phyloP scores from a whole-genome alignment of 53 echinoderm and acorn worm species.

The Actinopyga echinites region DNA sequence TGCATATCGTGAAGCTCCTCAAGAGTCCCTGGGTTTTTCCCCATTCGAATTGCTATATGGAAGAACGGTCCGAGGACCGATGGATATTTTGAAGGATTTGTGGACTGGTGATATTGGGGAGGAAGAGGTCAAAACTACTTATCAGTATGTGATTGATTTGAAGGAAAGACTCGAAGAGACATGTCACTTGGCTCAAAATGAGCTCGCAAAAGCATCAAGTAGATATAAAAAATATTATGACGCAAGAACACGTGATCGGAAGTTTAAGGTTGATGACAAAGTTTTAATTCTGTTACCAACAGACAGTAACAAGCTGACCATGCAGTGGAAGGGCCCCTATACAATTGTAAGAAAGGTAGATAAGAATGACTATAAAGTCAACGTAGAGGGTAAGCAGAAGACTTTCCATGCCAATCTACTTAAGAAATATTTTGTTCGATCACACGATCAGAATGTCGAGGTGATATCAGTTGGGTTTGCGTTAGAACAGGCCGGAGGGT shows the following conservation, averaged over 20 bases:
- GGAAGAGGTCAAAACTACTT: slow-evolving; percentile 9
- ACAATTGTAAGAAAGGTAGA: slow-evolving; percentile 14
- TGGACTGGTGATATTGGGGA: slow-evolving; percentile 19
- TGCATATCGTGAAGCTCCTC: not conserved
- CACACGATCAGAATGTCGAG: not conserved
- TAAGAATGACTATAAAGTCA: slow-evolving; percentile 26
- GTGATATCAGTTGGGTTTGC: not conserved
- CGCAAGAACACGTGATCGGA: not conserved
- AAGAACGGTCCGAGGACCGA: slow-evolving; percentile 18
- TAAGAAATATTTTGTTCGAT: slow-evolving; percentile 25
- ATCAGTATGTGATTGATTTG: slow-evolving; percentile 47
- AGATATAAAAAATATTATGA: slow-evolving; percentile 49
- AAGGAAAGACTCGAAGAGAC: slow-evolving; percentile 34
- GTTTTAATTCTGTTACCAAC: slow-evolving; percentile 40
- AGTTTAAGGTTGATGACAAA: slow-evolving; percentile 26
- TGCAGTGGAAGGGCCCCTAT: slow-evolving; percentile 62
- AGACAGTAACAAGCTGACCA: slow-evolving; percentile 40
- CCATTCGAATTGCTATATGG: slow-evolving; percentile 55
- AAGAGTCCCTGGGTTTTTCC: not conserved
- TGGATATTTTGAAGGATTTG: slow-evolving; percentile 25
- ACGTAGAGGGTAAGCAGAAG: slow-evolving; percentile 29
- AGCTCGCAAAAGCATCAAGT: slow-evolving; percentile 23
- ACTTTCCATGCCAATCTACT: slow-evolving; percentile 49
- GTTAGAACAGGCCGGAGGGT: not conserved
- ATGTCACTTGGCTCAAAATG: slow-evolving; percentile 36